Conservation (phyloP, 1,140 invertebrate species). For the Ganaspis sp. region DNA sequence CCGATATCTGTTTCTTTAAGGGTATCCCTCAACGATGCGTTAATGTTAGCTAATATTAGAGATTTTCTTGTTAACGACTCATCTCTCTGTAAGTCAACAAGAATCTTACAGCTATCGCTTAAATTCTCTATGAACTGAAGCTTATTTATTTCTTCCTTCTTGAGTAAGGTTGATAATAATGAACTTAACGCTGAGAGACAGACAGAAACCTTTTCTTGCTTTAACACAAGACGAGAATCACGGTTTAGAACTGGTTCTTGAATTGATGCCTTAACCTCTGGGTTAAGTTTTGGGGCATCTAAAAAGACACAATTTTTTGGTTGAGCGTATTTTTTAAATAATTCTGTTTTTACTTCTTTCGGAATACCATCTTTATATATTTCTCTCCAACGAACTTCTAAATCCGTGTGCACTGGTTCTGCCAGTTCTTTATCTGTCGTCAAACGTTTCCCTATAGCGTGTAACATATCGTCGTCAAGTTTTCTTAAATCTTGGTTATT, state of each 20-base stretch:
- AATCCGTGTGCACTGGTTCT: not conserved
- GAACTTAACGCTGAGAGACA: conserved; percentile 10
- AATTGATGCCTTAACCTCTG: conserved; percentile 35
- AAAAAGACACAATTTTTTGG: conserved; percentile 38
- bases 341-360: conserved; percentile 31
- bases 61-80: conserved; percentile 36
- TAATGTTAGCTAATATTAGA: conserved; percentile 34
- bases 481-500: not conserved
- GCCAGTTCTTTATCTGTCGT: not conserved
- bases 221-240: conserved; percentile 24
- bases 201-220: conserved; percentile 36
- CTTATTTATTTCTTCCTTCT: not conserved
- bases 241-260: conserved; percentile 2
- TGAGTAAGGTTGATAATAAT: conserved; percentile 37
- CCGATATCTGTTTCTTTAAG: not conserved
- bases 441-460: not conserved
- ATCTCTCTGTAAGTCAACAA: conserved; percentile 33
- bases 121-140: not conserved
- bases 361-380: conserved; percentile 38
- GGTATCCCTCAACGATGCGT: conserved; percentile 24
- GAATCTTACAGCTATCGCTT: conserved; percentile 32
- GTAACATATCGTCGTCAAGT: not conserved
- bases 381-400: conserved; percentile 24
- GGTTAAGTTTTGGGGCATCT: conserved; percentile 36
- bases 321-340: conserved; percentile 32